Base-by-base conservation (phyloP, 2,797 vertebrate genomes). In the Microtus obscurus region DNA sequence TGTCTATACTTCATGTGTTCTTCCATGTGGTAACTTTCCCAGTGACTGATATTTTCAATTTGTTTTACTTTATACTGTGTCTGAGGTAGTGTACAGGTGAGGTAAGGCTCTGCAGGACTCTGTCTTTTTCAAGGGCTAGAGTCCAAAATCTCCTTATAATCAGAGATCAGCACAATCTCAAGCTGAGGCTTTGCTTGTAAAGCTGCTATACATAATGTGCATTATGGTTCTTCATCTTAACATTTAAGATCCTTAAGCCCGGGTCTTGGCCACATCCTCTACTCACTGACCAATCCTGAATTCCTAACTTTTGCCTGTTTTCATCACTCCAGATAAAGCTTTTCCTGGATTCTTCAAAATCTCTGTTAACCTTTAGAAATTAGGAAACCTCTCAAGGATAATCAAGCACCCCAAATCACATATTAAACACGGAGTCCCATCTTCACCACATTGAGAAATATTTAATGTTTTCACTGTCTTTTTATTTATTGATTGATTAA, bases 251-350 rank as follows among this genome's bases (percentile, higher is more conserved):
- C 12, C 21, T 51, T 71, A 80, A 45, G 5, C 17, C 9, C 6
- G 0, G 13, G 31, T 6, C 5, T 34, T 91, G 6, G 48, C 27
- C 34, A 8, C 1, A n/a, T 1, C 3, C 3, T 29, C 29, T 43
- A 14, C 13, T 29, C 10, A 19, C 25, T n/a, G 12, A 1, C 17
- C 10, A 21, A 59, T 8, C 9, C 23, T 53, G 80, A 92, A 61
- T 31, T 87, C 12, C 10, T 37, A 43, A 31, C 4, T 34, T 27
- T 69, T 14, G 9, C 71, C 31, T 91, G 2, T 40, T 87, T 37
- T 34, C 25, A 23, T 53, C 29, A 48, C 1, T 1, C 48, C 83
- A 27, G 5, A 21, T 73, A 81, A 85, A 71, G 8, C 7, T 27
- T 2, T 53, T 29, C 16, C 11, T 34, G 21, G 11, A 17, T 87